A percentile compares a stretch with the other conserved stretches of the same genome.
phyloP scores from a whole-genome alignment of 2,113 vertebrate species.

The Spilogale gracilis region DNA sequence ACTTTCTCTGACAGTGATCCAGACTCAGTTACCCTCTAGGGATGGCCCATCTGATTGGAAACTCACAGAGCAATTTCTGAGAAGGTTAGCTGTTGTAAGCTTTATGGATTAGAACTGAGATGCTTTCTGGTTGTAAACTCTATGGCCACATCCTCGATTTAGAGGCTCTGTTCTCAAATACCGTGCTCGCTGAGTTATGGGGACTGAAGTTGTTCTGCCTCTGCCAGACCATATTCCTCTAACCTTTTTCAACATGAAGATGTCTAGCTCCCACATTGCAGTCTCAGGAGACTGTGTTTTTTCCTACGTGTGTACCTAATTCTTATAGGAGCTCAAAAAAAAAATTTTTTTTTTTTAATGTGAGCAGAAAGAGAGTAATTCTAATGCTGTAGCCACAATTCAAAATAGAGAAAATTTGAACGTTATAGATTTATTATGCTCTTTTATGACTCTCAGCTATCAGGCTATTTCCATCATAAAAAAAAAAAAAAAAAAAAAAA shows the following conservation, averaged over 20 bases:
- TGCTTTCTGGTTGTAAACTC: conserved; percentile 49
- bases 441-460: conserved; percentile 71
- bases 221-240: conserved; percentile 32
- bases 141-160: conserved; percentile 39
- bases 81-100: not conserved
- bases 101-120: conserved; percentile 59
- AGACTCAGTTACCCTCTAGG: not conserved
- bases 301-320: not conserved
- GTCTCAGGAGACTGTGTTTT: conserved; percentile 57
- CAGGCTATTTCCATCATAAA: conserved; percentile 67
- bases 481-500: conserved; percentile 57
- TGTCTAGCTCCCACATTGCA: conserved; percentile 43
- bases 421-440: conserved; percentile 47
- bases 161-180: conserved; percentile 42
- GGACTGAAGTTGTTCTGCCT: conserved; percentile 32
- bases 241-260: conserved; percentile 60
- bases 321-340: conserved; percentile 40
- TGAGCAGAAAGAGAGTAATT: conserved; percentile 31
- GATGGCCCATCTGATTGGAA: conserved; percentile 43
- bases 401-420: conserved; percentile 70
- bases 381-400: conserved; percentile 57
- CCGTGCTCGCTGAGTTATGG: conserved; percentile 47
- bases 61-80: conserved; percentile 32
- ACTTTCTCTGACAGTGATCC: conserved; percentile 21
- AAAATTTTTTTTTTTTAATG: not conserved